Evolutionary conservation across 2,113 vertebrate genomes (phyloP).

Genomic region (Amphiprion percula): DNA sequence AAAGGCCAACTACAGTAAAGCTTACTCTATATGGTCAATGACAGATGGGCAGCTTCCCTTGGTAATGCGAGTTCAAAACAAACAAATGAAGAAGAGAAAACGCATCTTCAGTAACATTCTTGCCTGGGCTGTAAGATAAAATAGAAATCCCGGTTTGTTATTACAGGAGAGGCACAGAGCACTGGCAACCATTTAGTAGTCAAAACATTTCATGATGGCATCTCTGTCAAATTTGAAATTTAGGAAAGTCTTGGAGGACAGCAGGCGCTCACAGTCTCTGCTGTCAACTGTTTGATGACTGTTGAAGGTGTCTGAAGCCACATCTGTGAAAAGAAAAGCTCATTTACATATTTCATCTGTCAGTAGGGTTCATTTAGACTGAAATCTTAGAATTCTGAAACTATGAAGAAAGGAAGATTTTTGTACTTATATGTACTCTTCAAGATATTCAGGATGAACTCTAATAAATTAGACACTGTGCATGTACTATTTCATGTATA

Average conservation of each 20-base stretch:
- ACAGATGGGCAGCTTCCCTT: background rate
- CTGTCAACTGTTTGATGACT: slow-evolving; percentile 79
- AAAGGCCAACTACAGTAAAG: background rate
- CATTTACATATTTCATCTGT: background rate
- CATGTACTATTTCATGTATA: too few species aligned
- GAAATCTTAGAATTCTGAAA: background rate
- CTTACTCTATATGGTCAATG: background rate
- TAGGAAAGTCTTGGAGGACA: slow-evolving; percentile 93
- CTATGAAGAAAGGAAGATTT: background rate
- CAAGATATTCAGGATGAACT: too few species aligned
- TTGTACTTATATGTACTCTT: too few species aligned
- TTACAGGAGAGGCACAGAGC: slow-evolving; percentile 11
- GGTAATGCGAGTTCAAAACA: background rate
- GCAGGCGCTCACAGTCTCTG: slow-evolving; percentile 83
- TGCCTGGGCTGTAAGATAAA: slow-evolving; percentile 1
- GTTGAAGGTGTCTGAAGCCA: slow-evolving; percentile 76
- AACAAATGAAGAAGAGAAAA: slow-evolving; percentile 33
- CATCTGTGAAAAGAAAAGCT: slow-evolving; percentile 64
- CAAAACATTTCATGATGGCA: slow-evolving; percentile 96
- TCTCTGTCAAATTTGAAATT: slow-evolving; percentile 95
- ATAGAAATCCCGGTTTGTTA: slow-evolving; percentile 65
- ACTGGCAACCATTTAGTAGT: slow-evolving; percentile 84
- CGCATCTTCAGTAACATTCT: slow-evolving; percentile 18
- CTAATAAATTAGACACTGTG: too few species aligned
- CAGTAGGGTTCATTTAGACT: background rate